phyloP scores from a whole-genome alignment of 2,888 invertebrate species.

The Mechanitis messenoides region DNA sequence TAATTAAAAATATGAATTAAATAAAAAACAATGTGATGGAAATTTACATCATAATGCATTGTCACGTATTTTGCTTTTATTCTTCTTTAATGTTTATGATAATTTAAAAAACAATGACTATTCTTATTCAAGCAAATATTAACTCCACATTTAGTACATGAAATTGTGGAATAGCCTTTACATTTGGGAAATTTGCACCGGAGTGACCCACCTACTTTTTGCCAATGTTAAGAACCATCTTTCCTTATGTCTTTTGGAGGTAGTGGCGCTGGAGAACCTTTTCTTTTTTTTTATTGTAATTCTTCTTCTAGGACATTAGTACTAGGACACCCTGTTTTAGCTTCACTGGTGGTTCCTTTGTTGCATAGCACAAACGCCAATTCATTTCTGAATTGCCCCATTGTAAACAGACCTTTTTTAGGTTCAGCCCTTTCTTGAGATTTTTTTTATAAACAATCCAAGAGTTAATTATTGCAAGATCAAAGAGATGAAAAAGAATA shows the following conservation, averaged over 20 bases:
- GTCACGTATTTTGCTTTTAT: slow-evolving; percentile 29
- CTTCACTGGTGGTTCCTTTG: slow-evolving; percentile 40
- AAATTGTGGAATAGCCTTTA: slow-evolving; percentile 45
- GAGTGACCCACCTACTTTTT: slow-evolving; percentile 44
- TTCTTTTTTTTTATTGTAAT: slow-evolving; percentile 39
- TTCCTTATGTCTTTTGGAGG: slow-evolving; percentile 46
- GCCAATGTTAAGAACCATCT: slow-evolving; percentile 47
- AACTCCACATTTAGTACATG: slow-evolving; percentile 41
- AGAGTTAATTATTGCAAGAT: slow-evolving; percentile 40
- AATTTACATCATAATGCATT: slow-evolving; percentile 36
- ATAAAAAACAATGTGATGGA: slow-evolving; percentile 36
- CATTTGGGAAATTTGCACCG: slow-evolving; percentile 45
- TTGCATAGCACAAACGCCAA: slow-evolving; percentile 46
- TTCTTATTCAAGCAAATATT: slow-evolving; percentile 41
- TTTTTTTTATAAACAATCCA: slow-evolving; percentile 39
- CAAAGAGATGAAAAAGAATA: slow-evolving; percentile 43
- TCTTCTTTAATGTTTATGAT: slow-evolving; percentile 34
- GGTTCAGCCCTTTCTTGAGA: slow-evolving; percentile 38
- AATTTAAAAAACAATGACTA: slow-evolving; percentile 38
- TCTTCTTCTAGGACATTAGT: slow-evolving; percentile 40
- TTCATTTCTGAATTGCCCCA: slow-evolving; percentile 39
- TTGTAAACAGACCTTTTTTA: slow-evolving; percentile 42
- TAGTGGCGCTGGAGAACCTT: slow-evolving; percentile 41
- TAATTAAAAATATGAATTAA: slow-evolving; percentile 31
- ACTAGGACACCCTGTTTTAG: slow-evolving; percentile 43